These are phyloP conservation scores for Cheilosia pagana DNA, from an alignment of 2,888 invertebrate species.

Conservation along the genomic window DNA sequence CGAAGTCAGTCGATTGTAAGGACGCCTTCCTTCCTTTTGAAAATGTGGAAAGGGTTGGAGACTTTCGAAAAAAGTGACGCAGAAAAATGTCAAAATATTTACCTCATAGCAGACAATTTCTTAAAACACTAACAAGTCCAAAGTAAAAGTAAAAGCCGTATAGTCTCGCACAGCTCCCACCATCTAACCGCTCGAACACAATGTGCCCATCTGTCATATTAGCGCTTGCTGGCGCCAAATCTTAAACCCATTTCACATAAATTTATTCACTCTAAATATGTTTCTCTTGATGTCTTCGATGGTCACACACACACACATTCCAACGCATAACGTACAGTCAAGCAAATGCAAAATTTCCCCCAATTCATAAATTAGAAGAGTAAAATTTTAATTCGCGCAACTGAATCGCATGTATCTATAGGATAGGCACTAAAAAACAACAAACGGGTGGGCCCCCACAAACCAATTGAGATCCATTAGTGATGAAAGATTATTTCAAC, in stretches of 20 bases:
- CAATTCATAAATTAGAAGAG: slow-evolving; percentile 33
- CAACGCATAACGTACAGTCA: neutral
- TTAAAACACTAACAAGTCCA: no score
- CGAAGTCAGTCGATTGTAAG: no score
- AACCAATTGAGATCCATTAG: slow-evolving; percentile 67
- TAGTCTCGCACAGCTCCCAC: neutral
- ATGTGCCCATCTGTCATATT: slow-evolving; percentile 20
- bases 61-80: no score
- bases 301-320: neutral
- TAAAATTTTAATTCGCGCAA: slow-evolving; percentile 42
- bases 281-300: neutral
- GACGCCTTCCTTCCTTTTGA: no score
- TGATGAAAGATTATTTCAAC: slow-evolving; percentile 40
- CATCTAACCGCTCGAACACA: neutral
- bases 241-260: slow-evolving; percentile 10
- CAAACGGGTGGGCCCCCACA: neutral
- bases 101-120: no score
- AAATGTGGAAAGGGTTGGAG: no score
- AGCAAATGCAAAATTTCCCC: neutral
- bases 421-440: neutral
- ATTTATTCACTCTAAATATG: slow-evolving; percentile 2
- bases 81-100: no score
- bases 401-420: slow-evolving; percentile 36
- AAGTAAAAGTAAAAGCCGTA: neutral
- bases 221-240: slow-evolving; percentile 4